A percentile compares a stretch with the other conserved stretches of the same genome.
phyloP scores from a whole-genome alignment of 1,140 invertebrate genomes.

The Pseudomyrmex cubaensis region DNA sequence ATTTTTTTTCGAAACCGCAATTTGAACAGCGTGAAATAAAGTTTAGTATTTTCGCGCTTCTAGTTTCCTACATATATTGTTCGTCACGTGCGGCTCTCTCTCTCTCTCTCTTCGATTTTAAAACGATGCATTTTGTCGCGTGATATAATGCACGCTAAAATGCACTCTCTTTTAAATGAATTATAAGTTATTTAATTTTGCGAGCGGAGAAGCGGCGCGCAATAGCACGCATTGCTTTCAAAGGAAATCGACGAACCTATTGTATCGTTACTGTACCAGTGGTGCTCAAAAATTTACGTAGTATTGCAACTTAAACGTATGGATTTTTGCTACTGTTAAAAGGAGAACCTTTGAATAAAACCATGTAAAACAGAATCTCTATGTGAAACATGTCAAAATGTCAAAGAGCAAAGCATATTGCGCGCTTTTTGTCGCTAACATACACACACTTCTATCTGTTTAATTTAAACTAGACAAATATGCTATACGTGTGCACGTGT shows the following conservation, averaged over 20 bases:
- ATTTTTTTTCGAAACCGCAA: too few species aligned
- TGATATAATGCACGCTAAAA: constrained; percentile 41
- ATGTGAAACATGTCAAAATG: constrained; percentile 6
- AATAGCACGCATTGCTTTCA: not conserved
- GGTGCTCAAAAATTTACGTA: too few species aligned
- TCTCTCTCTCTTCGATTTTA: constrained; percentile 8
- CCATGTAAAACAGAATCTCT: constrained; percentile 1
- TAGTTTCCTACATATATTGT: too few species aligned
- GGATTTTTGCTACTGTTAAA: too few species aligned
- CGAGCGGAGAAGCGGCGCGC: not conserved
- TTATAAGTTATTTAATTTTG: constrained; percentile 47
- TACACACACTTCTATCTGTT: not conserved
- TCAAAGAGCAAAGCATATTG: not conserved
- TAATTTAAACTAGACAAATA: too few species aligned
- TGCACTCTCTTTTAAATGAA: constrained; percentile 38
- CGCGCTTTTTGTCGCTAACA: not conserved
- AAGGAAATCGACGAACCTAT: not conserved
- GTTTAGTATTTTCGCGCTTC: too few species aligned
- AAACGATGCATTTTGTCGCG: constrained; percentile 19
- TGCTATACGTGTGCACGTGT: too few species aligned
- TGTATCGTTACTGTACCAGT: too few species aligned
- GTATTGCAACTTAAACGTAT: too few species aligned
- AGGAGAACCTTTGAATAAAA: not conserved
- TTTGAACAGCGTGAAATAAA: too few species aligned
- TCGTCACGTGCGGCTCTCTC: too few species aligned